A percentile compares a stretch with the other conserved stretches of the same genome.
phyloP scores from a whole-genome alignment of 2,888 invertebrate genomes.

The Abrostola tripartita region DNA sequence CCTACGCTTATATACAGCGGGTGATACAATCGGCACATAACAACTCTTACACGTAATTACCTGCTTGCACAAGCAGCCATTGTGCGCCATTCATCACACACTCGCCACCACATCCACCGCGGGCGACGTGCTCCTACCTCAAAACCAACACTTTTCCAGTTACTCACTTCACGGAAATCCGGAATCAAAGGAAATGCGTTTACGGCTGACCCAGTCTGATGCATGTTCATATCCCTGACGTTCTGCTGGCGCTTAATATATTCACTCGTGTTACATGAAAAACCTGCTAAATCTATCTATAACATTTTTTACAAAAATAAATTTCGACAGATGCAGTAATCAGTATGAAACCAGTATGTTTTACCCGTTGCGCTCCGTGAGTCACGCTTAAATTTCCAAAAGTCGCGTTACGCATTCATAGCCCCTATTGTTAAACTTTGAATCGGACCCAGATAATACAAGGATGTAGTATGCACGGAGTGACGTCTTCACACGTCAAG shows the following conservation, averaged over 20 bases:
- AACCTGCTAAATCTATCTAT: no score
- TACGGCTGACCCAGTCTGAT: no score
- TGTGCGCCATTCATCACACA: slow-evolving; percentile 31
- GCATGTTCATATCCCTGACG: no score
- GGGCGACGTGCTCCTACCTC: no score
- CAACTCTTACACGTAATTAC: slow-evolving; percentile 39
- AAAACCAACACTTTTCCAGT: no score
- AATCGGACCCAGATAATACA: not conserved
- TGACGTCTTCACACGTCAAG: not conserved
- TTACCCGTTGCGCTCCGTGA: not conserved
- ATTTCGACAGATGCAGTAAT: no score
- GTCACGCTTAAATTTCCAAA: not conserved
- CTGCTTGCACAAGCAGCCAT: slow-evolving; percentile 33
- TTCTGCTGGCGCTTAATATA: no score
- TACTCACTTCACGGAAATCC: no score
- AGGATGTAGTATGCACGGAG: not conserved
- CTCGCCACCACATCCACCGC: not conserved
- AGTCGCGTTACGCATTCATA: not conserved
- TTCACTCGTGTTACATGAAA: no score
- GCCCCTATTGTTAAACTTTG: not conserved
- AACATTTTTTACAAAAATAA: no score
- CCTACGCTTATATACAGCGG: slow-evolving; percentile 47
- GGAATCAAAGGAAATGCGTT: no score
- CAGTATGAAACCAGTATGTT: not conserved
- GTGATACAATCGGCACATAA: slow-evolving; percentile 38